Conservation (phyloP, 2,113 vertebrate genomes). For the Pseudolaguvia tuberculata region DNA sequence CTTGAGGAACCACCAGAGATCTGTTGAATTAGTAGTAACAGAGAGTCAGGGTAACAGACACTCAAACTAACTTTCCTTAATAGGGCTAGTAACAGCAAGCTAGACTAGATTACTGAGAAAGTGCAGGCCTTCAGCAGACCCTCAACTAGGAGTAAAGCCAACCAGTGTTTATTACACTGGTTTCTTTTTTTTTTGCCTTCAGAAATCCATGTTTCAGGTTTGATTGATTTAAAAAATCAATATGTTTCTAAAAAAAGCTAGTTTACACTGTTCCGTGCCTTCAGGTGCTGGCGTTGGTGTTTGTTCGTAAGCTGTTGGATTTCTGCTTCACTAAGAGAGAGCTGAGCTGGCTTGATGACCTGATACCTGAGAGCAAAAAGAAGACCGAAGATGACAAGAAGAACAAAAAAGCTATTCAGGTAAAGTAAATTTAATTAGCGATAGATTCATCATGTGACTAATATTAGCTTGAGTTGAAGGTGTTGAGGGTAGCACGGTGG, state of each 20-base stretch:
- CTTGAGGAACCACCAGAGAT: too few relatives aligned
- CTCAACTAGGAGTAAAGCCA: too few relatives aligned
- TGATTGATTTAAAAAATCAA: neutral
- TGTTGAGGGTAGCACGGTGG: too few relatives aligned
- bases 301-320: slow-evolving; percentile 91
- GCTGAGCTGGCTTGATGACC: slow-evolving; percentile 95
- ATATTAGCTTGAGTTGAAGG: neutral
- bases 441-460: neutral
- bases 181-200: neutral
- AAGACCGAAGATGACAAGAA: slow-evolving; percentile 97
- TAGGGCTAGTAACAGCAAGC: too few relatives aligned
- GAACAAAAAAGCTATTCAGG: slow-evolving; percentile 79
- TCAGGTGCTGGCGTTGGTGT: slow-evolving; percentile 91
- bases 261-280: neutral
- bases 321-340: slow-evolving; percentile 91
- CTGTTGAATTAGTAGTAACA: too few relatives aligned
- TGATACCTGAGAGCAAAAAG: slow-evolving; percentile 98
- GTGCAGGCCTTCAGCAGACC: too few relatives aligned
- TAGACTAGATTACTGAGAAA: too few relatives aligned
- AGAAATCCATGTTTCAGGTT: neutral
- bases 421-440: slow-evolving; percentile 31
- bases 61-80: too few relatives aligned
- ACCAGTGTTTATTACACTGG: too few relatives aligned
- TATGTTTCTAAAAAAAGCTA: neutral
- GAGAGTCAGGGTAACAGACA: too few relatives aligned